Evolutionary conservation across 2,113 vertebrate genomes (phyloP).

Genomic region (Pongo abelii): DNA sequence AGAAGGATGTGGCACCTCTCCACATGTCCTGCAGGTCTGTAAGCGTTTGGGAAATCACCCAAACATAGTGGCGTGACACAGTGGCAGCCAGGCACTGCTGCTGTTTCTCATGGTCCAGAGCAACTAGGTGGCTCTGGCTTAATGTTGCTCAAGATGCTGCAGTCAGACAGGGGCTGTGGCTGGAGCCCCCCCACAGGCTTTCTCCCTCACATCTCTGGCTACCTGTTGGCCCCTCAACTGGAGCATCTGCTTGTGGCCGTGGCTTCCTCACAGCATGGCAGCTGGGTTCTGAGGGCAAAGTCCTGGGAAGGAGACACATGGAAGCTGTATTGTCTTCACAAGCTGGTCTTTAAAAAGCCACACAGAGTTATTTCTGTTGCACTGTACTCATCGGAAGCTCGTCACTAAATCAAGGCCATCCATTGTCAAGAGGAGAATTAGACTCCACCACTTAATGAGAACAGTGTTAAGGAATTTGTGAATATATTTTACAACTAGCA

Average conservation of each 20-base stretch:
- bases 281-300: not conserved
- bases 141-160: not conserved
- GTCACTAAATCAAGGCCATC: not conserved
- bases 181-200: not conserved
- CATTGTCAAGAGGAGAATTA: not conserved
- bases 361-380: not conserved
- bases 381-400: not conserved
- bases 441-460: not conserved
- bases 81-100: not conserved
- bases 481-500: not conserved
- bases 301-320: not conserved
- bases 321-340: not conserved
- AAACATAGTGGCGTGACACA: fast-evolving
- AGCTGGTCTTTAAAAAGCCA: not conserved
- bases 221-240: not conserved
- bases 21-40: not conserved
- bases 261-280: not conserved
- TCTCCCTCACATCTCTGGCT: not conserved
- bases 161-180: not conserved
- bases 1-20: not conserved
- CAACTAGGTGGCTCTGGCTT: not conserved
- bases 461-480: not conserved
- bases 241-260: no score
- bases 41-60: not conserved
- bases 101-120: not conserved